Conservation (phyloP, 2,797 vertebrate genomes). For the Bovichtus variegatus region DNA sequence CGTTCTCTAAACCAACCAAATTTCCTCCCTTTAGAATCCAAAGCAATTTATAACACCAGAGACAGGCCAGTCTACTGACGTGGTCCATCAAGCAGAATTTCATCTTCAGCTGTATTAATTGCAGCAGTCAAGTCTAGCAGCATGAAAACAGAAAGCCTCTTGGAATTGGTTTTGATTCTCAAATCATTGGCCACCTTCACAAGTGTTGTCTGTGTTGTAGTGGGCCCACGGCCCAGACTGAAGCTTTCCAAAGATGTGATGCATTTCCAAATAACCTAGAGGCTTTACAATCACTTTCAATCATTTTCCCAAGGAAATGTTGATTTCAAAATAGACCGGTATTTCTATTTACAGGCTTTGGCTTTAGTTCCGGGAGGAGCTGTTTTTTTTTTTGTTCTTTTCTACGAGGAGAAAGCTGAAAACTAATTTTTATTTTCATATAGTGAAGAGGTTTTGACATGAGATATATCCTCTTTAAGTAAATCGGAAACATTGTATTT, state of each 20-base stretch:
- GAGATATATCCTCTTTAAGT: background rate
- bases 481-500: background rate
- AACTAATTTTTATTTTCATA: too few species aligned
- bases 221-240: constrained; percentile 32
- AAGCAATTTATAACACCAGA: constrained; percentile 26
- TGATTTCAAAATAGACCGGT: constrained; percentile 19
- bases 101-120: constrained; percentile 30
- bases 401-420: too few species aligned
- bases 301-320: constrained; percentile 24
- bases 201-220: constrained; percentile 30
- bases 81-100: constrained; percentile 32
- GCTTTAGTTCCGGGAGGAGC: constrained; percentile 1
- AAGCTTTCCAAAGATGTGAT: constrained; percentile 27
- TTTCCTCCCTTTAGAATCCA: constrained; percentile 5
- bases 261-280: constrained; percentile 30
- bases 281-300: constrained; percentile 28
- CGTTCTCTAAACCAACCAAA: constrained; percentile 23
- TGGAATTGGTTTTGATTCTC: constrained; percentile 24
- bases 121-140: constrained; percentile 19
- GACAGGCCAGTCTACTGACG: background rate
- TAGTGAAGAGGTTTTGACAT: background rate
- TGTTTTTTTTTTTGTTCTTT: background rate
- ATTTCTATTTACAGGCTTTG: constrained; percentile 26
- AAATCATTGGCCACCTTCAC: constrained; percentile 36
- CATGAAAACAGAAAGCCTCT: constrained; percentile 34